A percentile compares a stretch with the other conserved stretches of the same genome.
Conservation (phyloP, 2,888 invertebrate genomes). For the Iselma pallidipennis region DNA sequence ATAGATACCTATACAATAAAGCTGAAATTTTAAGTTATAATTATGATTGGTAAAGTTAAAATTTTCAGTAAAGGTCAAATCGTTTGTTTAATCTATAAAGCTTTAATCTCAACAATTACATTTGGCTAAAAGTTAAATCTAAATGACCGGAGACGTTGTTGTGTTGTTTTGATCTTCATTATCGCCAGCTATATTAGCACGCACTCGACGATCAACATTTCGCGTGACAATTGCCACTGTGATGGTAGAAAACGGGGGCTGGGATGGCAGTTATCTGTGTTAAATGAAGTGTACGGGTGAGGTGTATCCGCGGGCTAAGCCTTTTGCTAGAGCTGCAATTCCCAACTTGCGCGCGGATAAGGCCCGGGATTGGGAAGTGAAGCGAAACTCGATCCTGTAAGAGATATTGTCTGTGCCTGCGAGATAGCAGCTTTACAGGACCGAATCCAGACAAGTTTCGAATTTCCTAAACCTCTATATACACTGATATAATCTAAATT, state of each 20-base stretch:
- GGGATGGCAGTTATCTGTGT: slow-evolving; percentile 59
- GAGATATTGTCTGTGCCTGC: slow-evolving; percentile 53
- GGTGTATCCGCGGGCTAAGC: slow-evolving; percentile 55
- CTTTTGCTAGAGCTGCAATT: slow-evolving; percentile 54
- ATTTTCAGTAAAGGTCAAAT: not conserved
- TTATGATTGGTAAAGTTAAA: not conserved
- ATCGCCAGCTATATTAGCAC: slow-evolving; percentile 52
- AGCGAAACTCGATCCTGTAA: slow-evolving; percentile 54
- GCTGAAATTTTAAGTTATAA: not conserved
- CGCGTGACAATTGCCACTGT: slow-evolving; percentile 44
- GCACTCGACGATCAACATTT: slow-evolving; percentile 52
- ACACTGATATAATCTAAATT: not conserved
- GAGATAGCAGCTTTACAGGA: slow-evolving; percentile 41
- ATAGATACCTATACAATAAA: too few species aligned
- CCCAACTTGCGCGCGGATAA: slow-evolving; percentile 51
- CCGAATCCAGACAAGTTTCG: slow-evolving; percentile 25
- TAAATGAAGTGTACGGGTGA: slow-evolving; percentile 56
- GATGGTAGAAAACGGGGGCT: slow-evolving; percentile 52
- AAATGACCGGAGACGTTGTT: slow-evolving; percentile 39
- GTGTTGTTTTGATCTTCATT: slow-evolving; percentile 52
- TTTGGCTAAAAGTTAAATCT: slow-evolving; percentile 44
- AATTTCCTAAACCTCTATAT: not conserved
- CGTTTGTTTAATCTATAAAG: slow-evolving; percentile 22
- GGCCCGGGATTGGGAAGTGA: slow-evolving; percentile 53
- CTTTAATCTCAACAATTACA: slow-evolving; percentile 33